Base-by-base conservation (phyloP, 2,797 vertebrate species). In the Acrossocheilus fasciatus region DNA sequence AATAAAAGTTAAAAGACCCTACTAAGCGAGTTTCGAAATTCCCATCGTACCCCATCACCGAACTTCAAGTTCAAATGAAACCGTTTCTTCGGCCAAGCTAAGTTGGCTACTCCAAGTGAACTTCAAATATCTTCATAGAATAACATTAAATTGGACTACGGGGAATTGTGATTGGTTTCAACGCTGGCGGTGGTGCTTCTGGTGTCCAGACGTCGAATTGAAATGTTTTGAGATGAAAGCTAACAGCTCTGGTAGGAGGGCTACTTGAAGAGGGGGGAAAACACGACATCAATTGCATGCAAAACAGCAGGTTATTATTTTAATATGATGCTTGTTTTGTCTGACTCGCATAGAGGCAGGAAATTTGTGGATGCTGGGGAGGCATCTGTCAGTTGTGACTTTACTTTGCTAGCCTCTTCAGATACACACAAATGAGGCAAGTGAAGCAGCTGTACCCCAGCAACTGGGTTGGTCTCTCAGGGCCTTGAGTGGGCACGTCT, bases 251-350 rank as follows among this genome's bases (percentile, higher is more conserved):
- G 69, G 50, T 39, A 81, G 68, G 68, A 23, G 54, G 66, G 18
- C 59, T 70, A 73, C 57, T 75, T 80, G 14, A 80, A 73, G 64
- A 41, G 74, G 64, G 34, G 41, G 39, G 2, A 23, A 83, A 64
- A 79, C 69, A 80, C 34, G 4, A 68, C 82, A 54, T 80, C 66
- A 45, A 74, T 64, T 72, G 69, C 68, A 84, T 87, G 43, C 64
- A 83, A 87, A 84, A 80, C 66, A 83, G 81, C 83, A 85, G 82
- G 64, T 81, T 86, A 66, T 83, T 84, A 84, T 87, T 80, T 83
- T 68, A 80, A 79, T 74, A 73, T 18, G 15, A 64, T 54, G 66
- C 43, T 77, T 70, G 50, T 23, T 77, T 69, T 78, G 83, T 68
- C 50, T 50, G 52, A 81, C 26, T 69, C 62, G 8, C 74, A 69